Conservation (phyloP, 2,113 vertebrate species). For the Dissostichus mawsoni region DNA sequence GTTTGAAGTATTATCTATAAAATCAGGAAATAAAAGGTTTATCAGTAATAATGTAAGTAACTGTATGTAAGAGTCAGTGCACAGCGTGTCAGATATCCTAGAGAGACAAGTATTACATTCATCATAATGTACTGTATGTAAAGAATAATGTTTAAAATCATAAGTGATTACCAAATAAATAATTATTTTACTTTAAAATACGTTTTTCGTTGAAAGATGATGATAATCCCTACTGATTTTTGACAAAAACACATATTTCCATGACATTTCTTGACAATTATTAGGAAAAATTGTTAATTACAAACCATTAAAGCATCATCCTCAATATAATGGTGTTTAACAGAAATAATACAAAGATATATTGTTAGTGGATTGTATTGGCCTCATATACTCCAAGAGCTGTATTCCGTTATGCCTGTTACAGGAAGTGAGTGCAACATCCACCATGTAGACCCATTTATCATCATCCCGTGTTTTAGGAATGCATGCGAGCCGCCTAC, state of each 20-base stretch:
- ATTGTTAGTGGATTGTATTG: background rate
- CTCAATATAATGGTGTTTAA: background rate
- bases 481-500: background rate
- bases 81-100: too few species aligned
- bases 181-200: too few species aligned
- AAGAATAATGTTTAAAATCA: background rate
- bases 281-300: background rate
- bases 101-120: too few species aligned
- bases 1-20: too few species aligned
- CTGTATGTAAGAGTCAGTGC: too few species aligned
- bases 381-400: background rate
- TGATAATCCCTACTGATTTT: too few species aligned
- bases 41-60: too few species aligned
- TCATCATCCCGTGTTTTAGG: conserved; percentile 36
- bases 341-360: background rate
- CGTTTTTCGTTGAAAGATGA: background rate
- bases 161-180: background rate
- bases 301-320: background rate
- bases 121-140: too few species aligned
- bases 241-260: background rate
- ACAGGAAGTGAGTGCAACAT: conserved; percentile 26
- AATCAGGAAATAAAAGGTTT: too few species aligned
- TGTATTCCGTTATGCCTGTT: conserved; percentile 14
- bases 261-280: background rate
- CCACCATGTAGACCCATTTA: conserved; percentile 17